A percentile compares a stretch with the other conserved stretches of the same genome.
Conservation (phyloP, 2,113 vertebrate genomes). For the Macaca mulatta region DNA sequence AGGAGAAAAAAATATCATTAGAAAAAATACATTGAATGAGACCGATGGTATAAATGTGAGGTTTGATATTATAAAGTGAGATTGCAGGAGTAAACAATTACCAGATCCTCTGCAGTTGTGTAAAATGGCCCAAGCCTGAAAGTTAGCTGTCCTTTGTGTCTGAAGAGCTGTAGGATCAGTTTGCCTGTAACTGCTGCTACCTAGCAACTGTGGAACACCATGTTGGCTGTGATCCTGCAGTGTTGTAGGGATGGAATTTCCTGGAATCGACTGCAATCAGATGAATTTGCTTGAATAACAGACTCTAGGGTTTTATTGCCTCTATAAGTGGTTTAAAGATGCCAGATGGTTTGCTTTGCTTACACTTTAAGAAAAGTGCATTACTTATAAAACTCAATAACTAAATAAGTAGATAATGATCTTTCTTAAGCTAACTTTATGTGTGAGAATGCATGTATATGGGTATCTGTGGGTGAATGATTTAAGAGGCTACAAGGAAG, state of each 20-base stretch:
- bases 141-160: neutral
- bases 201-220: neutral
- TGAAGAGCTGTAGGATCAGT: neutral
- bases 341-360: neutral
- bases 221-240: neutral
- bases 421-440: neutral
- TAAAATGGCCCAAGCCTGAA: neutral
- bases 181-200: neutral
- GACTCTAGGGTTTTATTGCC: neutral
- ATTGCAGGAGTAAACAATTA: neutral
- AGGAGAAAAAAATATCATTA: neutral
- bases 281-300: neutral
- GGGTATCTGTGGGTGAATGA: neutral
- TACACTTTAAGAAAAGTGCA: neutral
- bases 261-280: no score
- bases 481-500: neutral
- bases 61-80: neutral
- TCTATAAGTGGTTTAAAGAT: neutral
- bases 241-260: rapidly evolving
- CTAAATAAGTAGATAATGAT: neutral
- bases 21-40: no score
- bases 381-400: neutral
- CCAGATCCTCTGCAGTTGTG: neutral
- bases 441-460: neutral
- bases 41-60: neutral